Evolutionary conservation across 2,888 invertebrate species (phyloP).

Genomic region (Dexiosoma caninum): DNA sequence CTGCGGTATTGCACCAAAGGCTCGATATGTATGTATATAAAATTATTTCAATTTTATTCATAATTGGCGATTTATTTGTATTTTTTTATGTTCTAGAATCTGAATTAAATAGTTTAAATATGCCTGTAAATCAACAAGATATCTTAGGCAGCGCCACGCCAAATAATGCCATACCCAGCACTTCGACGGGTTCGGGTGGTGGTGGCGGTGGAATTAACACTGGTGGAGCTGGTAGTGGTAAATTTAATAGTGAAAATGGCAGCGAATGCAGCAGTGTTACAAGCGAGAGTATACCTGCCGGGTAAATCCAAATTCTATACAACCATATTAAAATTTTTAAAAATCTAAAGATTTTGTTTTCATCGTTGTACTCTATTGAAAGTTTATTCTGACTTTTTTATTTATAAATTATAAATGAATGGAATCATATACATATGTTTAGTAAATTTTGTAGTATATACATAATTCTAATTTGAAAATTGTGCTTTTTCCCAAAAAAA

Average conservation of each 20-base stretch:
- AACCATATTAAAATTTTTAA: too few species aligned
- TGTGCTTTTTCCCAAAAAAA: too few species aligned
- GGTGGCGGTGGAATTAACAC: conserved; percentile 72
- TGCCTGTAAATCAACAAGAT: conserved; percentile 69
- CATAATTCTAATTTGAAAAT: too few species aligned
- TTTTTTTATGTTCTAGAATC: conserved; percentile 67
- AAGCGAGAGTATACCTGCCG: conserved; percentile 82
- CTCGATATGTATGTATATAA: too few species aligned
- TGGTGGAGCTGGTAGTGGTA: conserved; percentile 78
- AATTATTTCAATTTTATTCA: background rate
- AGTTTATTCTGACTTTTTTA: too few species aligned
- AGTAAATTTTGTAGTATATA: too few species aligned
- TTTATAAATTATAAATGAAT: too few species aligned
- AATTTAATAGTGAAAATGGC: conserved; percentile 89
- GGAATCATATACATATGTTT: too few species aligned
- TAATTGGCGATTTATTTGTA: background rate
- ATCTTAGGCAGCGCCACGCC: conserved; percentile 68
- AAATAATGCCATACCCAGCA: conserved; percentile 69
- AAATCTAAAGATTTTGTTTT: too few species aligned
- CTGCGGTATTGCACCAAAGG: too few species aligned
- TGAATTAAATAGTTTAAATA: conserved; percentile 72
- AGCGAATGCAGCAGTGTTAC: conserved; percentile 93
- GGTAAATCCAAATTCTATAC: too few species aligned
- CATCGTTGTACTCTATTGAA: too few species aligned
- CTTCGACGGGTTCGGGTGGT: conserved; percentile 76